A percentile compares a stretch with the other conserved stretches of the same genome.
Evolutionary conservation across 2,888 invertebrate genomes (phyloP).

Genomic region (Lithophane semibrunnea): DNA sequence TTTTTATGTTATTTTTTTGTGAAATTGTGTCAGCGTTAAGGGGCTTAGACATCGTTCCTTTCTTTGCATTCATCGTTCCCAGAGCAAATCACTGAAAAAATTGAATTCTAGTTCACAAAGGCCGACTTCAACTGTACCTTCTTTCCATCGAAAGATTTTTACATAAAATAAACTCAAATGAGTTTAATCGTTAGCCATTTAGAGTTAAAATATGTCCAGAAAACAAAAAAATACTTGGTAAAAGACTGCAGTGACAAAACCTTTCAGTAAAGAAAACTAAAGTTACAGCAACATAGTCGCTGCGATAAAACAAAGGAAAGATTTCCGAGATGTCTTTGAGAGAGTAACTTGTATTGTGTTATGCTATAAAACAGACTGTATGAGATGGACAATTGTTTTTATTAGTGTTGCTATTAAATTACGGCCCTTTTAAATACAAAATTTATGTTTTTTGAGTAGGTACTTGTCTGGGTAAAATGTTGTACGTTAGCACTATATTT

Average conservation of each 20-base stretch:
- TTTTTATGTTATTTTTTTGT: neutral
- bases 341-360: slow-evolving; percentile 49
- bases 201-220: slow-evolving; percentile 16
- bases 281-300: slow-evolving; percentile 38
- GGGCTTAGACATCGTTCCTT: neutral
- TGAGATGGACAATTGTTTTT: slow-evolving; percentile 53
- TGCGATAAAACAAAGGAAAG: slow-evolving; percentile 45
- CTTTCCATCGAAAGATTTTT: neutral
- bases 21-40: neutral
- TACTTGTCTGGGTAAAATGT: neutral
- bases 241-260: slow-evolving; percentile 18
- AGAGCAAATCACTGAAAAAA: neutral
- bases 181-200: slow-evolving; percentile 19
- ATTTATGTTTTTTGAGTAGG: neutral
- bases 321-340: slow-evolving; percentile 47
- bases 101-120: neutral
- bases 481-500: neutral
- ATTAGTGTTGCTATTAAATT: slow-evolving; percentile 45
- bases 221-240: slow-evolving; percentile 38
- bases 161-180: slow-evolving; percentile 18
- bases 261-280: slow-evolving; percentile 26
- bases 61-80: neutral
- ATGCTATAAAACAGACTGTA: slow-evolving; percentile 45
- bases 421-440: neutral
- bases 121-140: neutral